A percentile compares a stretch with the other conserved stretches of the same genome.
These are phyloP conservation scores for Montipora sp. DNA, from an alignment of 64 coral and sea anemone species.

Conservation along the genomic window DNA sequence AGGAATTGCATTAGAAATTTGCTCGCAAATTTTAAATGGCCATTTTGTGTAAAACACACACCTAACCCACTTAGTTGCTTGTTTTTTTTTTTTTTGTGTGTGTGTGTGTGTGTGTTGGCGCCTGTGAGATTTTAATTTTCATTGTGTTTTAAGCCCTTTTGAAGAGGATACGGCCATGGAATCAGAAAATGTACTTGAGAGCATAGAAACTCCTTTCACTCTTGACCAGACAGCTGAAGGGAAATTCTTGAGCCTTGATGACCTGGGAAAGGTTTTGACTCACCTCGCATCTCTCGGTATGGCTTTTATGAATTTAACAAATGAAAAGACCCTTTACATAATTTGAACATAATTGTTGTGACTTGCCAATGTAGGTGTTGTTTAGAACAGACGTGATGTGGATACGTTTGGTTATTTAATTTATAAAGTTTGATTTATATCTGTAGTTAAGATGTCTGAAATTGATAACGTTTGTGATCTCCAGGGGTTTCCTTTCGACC, in stretches of 20 bases:
- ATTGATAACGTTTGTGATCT: no score
- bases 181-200: not conserved
- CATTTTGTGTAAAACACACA: no score
- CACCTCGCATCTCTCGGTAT: slow-evolving; percentile 17
- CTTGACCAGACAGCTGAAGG: slow-evolving; percentile 58
- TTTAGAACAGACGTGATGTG: not conserved
- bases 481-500: no score
- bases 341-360: not conserved
- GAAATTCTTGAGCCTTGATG: slow-evolving; percentile 56
- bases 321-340: not conserved
- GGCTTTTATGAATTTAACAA: not conserved
- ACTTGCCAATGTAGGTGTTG: not conserved
- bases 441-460: no score
- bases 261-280: slow-evolving; percentile 45
- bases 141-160: slow-evolving; percentile 7
- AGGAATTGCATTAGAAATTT: no score
- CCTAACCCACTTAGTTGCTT: no score
- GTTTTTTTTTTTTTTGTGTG: no score
- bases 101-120: no score
- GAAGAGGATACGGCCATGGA: not conserved
- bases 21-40: no score
- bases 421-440: no score
- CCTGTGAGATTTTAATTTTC: not conserved
- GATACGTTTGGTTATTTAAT: no score
- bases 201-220: not conserved